These are phyloP conservation scores for Cheilinus undulatus DNA, from an alignment of 2,113 vertebrate species.

Conservation along the genomic window DNA sequence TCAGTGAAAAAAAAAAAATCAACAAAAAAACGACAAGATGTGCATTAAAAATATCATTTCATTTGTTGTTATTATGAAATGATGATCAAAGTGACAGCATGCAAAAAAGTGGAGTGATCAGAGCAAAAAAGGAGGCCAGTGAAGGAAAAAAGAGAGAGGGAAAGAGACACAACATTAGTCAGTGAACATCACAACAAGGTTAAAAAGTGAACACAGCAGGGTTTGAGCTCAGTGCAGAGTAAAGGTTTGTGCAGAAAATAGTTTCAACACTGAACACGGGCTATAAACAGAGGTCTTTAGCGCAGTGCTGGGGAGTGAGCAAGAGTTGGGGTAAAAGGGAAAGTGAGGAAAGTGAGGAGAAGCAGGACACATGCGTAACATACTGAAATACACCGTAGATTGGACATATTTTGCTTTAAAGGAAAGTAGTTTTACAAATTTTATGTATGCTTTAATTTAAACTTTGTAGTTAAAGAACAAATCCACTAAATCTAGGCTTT, in stretches of 20 bases:
- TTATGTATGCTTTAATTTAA: no score
- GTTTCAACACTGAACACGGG: conserved; percentile 29
- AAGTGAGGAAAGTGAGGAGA: conserved; percentile 17
- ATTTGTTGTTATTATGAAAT: conserved; percentile 43
- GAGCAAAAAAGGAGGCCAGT: conserved; percentile 35
- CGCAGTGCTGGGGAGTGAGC: conserved; percentile 53
- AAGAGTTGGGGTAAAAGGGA: conserved; percentile 7
- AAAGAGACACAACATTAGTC: conserved; percentile 73
- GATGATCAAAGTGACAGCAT: conserved; percentile 36
- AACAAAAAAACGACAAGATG: not conserved
- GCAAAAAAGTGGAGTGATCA: conserved; percentile 42
- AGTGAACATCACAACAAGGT: conserved; percentile 66
- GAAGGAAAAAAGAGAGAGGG: conserved; percentile 61
- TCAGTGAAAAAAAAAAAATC: conserved; percentile 5
- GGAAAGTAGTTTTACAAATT: no score
- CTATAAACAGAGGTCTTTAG: conserved; percentile 23
- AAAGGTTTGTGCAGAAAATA: conserved; percentile 45
- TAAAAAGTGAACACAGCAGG: conserved; percentile 65
- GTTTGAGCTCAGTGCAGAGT: conserved; percentile 56
- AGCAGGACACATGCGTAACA: conserved; percentile 52
- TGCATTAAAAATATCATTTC: conserved; percentile 22
- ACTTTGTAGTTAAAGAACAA: no score
- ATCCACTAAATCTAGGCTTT: no score
- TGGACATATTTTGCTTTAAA: no score
- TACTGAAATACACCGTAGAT: not conserved